Conservation (phyloP, 1,140 invertebrate species). For the Pristionchus pacificus region DNA sequence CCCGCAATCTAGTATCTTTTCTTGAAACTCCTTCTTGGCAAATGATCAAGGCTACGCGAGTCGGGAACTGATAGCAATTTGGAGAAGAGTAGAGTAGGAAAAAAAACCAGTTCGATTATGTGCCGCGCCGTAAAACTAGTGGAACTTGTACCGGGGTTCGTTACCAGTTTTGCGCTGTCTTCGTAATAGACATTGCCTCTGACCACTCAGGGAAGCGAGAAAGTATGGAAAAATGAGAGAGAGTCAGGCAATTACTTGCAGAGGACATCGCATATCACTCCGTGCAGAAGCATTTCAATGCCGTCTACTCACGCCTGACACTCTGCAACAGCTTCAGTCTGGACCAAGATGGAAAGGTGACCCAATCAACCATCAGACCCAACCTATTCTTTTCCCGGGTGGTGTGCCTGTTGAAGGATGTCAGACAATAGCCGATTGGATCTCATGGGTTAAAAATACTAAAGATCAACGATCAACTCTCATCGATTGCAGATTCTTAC, state of each 20-base stretch:
- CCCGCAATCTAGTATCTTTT: no score
- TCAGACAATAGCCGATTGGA: background rate
- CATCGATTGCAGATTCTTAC: conserved; percentile 70
- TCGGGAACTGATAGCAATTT: no score
- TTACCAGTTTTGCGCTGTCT: no score
- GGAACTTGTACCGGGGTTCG: no score
- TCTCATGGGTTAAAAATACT: background rate
- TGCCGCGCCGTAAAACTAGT: no score
- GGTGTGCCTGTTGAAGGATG: background rate
- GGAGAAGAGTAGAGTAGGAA: no score
- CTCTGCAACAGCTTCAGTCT: conserved; percentile 93
- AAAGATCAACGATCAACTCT: conserved; percentile 4
- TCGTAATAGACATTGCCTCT: no score
- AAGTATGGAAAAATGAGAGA: conserved; percentile 1
- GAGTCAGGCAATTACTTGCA: conserved; percentile 22
- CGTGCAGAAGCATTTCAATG: conserved; percentile 95
- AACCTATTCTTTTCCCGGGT: background rate
- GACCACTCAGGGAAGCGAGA: no score
- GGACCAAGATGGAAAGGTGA: conserved; percentile 90
- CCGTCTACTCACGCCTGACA: conserved; percentile 90
- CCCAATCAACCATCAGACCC: background rate
- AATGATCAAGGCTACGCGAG: no score
- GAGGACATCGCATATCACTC: conserved; percentile 76
- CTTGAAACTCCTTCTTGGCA: no score
- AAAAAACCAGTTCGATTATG: no score